These are phyloP conservation scores for Willisornis vidua DNA, from an alignment of 2,113 vertebrate genomes.

Conservation along the genomic window DNA sequence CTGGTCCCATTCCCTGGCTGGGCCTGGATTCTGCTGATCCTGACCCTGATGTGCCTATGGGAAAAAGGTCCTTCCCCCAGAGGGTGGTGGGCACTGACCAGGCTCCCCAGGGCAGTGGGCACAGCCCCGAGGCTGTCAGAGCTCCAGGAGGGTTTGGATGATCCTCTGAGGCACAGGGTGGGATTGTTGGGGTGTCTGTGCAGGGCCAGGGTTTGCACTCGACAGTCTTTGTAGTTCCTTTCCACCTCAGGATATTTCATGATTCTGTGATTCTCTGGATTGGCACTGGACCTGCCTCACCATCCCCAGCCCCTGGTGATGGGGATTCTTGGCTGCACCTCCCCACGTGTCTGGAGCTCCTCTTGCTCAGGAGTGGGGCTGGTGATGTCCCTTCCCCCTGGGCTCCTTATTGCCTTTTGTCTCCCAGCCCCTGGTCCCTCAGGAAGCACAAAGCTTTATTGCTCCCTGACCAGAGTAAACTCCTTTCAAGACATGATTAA, in stretches of 20 bases:
- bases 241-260: too few relatives aligned
- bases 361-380: accelerated
- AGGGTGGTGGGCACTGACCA: too few relatives aligned
- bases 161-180: too few relatives aligned
- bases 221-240: too few relatives aligned
- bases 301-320: background rate
- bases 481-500: background rate
- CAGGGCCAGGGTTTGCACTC: too few relatives aligned
- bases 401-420: accelerated
- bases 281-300: background rate
- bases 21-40: background rate
- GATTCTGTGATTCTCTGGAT: too few relatives aligned
- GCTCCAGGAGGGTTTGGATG: too few relatives aligned
- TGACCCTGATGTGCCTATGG: background rate
- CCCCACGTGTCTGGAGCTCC: background rate
- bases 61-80: too few relatives aligned
- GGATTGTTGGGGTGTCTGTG: too few relatives aligned
- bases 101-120: too few relatives aligned
- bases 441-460: background rate
- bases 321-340: background rate
- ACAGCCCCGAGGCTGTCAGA: too few relatives aligned
- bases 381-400: background rate
- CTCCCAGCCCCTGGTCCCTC: accelerated
- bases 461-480: background rate
- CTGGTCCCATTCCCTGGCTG: background rate